Evolutionary conservation across 2,888 invertebrate genomes (phyloP), one percentile per base, ranked within the genome.

Genomic region (Drosophila pseudotakahashii): DNA sequence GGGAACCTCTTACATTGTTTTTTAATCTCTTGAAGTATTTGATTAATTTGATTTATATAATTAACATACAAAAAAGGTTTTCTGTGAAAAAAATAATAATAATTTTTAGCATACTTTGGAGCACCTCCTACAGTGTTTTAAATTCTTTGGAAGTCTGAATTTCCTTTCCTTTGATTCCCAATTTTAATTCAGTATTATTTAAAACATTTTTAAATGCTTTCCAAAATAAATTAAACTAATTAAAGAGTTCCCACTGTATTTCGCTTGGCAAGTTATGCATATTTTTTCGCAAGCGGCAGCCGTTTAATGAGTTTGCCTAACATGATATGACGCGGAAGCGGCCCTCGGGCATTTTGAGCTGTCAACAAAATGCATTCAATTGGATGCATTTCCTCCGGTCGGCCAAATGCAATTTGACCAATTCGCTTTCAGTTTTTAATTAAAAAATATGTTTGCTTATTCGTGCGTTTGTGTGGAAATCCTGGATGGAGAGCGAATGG

Each of bases 331-430:
- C 48, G 62, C 48, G 62, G 48, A 63, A 63, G 34, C 16, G 47
- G 42, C 48, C 62, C 48, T 48, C 59, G 34, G 59, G 62, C 39
- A 7, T 16, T 34, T 16, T 11, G 32, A 23, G 41, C 59, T 63
- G 62, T 59, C 62, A 63, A 63, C 62, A 59, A 63, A 59, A 63
- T 48, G 26, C 62, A 63, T 63, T 48, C 59, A 41, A 48, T 61
- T 51, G 61, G 44, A 48, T 61, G 64, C 61, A 61, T 45, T 62
- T 61, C 62, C 64, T 62, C 59, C 48, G 52, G 36, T 52, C 37
- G 36, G n/a, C 10, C 61, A 39, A 26, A 32, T 62, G 36, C 64
- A 61, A 51, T 64, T 64, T 44, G 61, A 39, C 45, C 61, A 66
- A 48, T 62, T 34, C 32, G 16, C 32, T 50, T 44, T 64, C 50